Base-by-base conservation (phyloP, 1,140 invertebrate genomes). In the Coenobita brevimanus region DNA sequence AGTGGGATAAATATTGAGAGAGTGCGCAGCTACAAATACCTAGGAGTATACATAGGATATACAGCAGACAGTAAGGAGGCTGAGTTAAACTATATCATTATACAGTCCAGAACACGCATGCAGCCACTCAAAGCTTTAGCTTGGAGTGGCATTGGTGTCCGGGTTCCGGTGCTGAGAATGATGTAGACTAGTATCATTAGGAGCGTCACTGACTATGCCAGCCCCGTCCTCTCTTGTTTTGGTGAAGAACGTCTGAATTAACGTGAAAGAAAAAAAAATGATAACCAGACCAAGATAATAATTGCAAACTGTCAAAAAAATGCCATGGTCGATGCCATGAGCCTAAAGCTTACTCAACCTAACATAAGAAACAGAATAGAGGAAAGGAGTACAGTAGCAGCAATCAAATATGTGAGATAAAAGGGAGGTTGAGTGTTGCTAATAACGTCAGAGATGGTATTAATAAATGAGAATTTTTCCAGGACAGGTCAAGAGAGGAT, bases 211-310 rank as follows among this genome's bases (percentile, higher is more conserved):
- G 73, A 43, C 10, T 41, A 76, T 30, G 38, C 73, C 24, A 50
- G 10, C 24, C 73, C 73, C 50, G 73, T 1, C 43, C 73, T 76
- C 24, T 38, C 17, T 24, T 76, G 73, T 43, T 24, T 76, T 76
- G 36, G 3, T 43, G n/a, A 76, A 46, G 15, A 10, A 17, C 17
- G 43, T 43, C 50, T 33, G 73, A 24, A 38, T 21, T 43, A 76
- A 8, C n/a, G 41, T 17, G 8, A 46, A 15, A 50, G n/a, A n/a
- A n/a, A n/a, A n/a, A n/a, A 38, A 17, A 30, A n/a, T 10, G 36
- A 76, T 21, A 76, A 76, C 50, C 36, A 43, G 21, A 24, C 38
- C 2, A 46, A 43, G 73, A 43, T 36, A 30, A 80, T 76, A 21
- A 24, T 76, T 15, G 17, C 50, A 8, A n/a, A 6, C 30, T 46